Percentiles rank a stretch among this genome's conserved stretches.
Evolutionary conservation across 2,113 vertebrate genomes (phyloP).

Genomic region (Sminthopsis crassicaudata): DNA sequence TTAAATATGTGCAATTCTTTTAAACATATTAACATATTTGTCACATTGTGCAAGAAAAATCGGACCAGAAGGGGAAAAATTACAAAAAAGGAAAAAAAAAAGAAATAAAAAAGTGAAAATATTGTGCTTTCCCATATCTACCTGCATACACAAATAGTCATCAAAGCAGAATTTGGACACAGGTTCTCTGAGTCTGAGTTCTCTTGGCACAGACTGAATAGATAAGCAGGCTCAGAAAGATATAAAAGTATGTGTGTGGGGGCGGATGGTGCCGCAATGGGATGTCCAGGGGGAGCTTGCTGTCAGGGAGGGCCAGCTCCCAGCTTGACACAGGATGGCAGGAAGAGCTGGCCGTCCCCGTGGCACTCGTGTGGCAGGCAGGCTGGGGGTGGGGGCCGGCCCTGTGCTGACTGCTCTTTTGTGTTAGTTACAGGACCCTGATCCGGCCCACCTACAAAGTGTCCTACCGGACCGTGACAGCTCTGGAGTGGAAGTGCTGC

Average conservation of each 20-base stretch:
- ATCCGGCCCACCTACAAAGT: constrained; percentile 93
- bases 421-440: constrained; percentile 95
- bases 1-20: too few species aligned
- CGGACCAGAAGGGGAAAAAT: too few species aligned
- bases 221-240: neutral
- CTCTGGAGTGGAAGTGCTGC: constrained; percentile 95
- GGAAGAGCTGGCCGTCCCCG: neutral
- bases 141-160: too few species aligned
- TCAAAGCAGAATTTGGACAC: neutral
- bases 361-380: too few species aligned
- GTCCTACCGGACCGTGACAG: constrained; percentile 91
- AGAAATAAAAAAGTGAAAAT: too few species aligned
- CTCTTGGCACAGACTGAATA: neutral
- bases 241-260: too few species aligned
- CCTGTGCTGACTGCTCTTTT: constrained; percentile 73
- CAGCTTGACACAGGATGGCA: neutral
- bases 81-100: too few species aligned
- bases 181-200: neutral
- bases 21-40: too few species aligned
- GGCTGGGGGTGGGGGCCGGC: neutral
- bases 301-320: neutral
- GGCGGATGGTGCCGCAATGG: neutral
- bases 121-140: too few species aligned
- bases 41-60: too few species aligned
- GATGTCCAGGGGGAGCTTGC: neutral